A percentile compares a stretch with the other conserved stretches of the same genome.
Evolutionary conservation across 2,888 invertebrate species (phyloP).

Genomic region (Trileptium ribeirensis): DNA sequence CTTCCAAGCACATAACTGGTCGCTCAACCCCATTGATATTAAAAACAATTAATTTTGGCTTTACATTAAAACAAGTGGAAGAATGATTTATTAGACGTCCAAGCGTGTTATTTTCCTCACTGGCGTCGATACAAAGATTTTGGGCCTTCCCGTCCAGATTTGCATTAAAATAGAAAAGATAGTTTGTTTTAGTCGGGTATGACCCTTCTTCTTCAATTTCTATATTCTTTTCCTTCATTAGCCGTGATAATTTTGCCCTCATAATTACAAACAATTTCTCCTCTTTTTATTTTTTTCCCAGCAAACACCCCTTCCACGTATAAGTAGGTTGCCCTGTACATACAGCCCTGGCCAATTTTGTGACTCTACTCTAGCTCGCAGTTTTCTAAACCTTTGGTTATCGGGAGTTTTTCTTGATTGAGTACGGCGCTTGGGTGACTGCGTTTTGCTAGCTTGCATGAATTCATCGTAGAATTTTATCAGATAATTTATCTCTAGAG

Average conservation of each 20-base stretch:
- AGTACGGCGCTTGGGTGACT: too few relatives aligned
- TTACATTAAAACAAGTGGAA: background rate
- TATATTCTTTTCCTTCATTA: background rate
- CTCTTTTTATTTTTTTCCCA: background rate
- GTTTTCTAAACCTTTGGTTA: too few relatives aligned
- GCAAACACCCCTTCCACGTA: background rate
- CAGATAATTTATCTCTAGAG: too few relatives aligned
- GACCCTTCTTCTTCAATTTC: background rate
- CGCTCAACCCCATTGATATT: background rate
- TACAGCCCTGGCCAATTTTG: background rate
- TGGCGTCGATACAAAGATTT: background rate
- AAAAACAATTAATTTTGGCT: background rate
- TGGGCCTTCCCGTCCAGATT: background rate
- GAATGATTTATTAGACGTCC: background rate
- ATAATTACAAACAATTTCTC: background rate
- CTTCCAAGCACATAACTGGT: background rate
- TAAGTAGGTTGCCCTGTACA: background rate
- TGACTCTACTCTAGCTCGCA: too few relatives aligned
- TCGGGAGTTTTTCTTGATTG: too few relatives aligned
- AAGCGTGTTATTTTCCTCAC: background rate
- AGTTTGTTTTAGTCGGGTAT: background rate
- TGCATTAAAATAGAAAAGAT: background rate
- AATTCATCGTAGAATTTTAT: too few relatives aligned
- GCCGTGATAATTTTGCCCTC: background rate
- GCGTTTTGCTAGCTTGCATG: too few relatives aligned